Evolutionary conservation across 2,113 vertebrate species (phyloP).

Genomic region (Mola mola): DNA sequence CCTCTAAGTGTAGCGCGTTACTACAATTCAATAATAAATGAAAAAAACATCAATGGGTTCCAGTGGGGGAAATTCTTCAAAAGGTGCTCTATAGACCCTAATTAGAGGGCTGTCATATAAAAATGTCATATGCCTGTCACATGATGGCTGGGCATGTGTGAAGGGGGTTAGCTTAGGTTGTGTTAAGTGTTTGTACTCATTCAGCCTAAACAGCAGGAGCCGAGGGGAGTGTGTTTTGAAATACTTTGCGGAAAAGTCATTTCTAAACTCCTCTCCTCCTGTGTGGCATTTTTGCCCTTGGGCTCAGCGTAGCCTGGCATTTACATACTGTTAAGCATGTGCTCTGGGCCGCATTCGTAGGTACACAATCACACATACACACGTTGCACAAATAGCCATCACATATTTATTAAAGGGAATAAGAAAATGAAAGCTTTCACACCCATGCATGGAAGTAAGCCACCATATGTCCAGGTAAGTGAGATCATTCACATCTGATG

Average conservation of each 20-base stretch:
- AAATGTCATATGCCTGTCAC: slow-evolving; percentile 37
- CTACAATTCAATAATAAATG: slow-evolving; percentile 21
- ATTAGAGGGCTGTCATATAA: slow-evolving; percentile 30
- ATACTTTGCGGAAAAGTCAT: slow-evolving; percentile 55
- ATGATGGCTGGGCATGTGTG: no score
- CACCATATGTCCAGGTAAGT: no score
- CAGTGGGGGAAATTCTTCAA: not conserved
- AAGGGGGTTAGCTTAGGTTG: not conserved
- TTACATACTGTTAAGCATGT: slow-evolving; percentile 49
- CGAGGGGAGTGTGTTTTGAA: slow-evolving; percentile 24
- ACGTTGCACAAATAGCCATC: slow-evolving; percentile 17
- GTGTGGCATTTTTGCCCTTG: slow-evolving; percentile 41
- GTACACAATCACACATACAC: slow-evolving; percentile 32
- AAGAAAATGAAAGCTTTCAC: slow-evolving; percentile 25
- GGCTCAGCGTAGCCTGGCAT: slow-evolving; percentile 60
- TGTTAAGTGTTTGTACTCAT: no score
- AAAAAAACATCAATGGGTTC: not conserved
- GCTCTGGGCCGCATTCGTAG: slow-evolving; percentile 20
- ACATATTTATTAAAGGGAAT: slow-evolving; percentile 21
- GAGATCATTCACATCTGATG: not conserved
- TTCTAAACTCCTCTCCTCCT: slow-evolving; percentile 44
- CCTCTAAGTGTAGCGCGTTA: not conserved
- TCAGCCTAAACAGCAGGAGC: slow-evolving; percentile 19
- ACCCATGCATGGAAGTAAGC: no score
- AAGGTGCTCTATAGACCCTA: not conserved